phyloP scores from a whole-genome alignment of 2,797 vertebrate genomes.

The Pipistrellus kuhlii region DNA sequence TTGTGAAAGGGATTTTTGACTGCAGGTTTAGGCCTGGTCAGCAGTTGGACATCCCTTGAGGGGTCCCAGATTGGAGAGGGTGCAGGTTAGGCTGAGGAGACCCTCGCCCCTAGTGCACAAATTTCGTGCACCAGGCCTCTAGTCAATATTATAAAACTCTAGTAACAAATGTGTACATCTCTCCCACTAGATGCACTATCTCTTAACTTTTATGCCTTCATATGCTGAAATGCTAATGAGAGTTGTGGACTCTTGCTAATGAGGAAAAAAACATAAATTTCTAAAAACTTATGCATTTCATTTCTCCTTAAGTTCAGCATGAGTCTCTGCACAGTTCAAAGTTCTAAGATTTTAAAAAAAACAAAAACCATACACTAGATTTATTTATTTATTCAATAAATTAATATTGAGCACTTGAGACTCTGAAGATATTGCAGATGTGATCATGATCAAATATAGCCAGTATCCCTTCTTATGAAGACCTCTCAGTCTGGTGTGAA shows the following conservation, averaged over 20 bases:
- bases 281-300: not conserved
- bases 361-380: not conserved
- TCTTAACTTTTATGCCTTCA: slow-evolving; percentile 34
- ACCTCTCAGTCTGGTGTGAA: not conserved
- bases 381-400: slow-evolving; percentile 8
- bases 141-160: not conserved
- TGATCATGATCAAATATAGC: not conserved
- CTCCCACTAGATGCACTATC: not conserved
- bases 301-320: not conserved
- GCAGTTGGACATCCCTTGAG: no score
- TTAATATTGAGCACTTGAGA: not conserved
- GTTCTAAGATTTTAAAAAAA: slow-evolving; percentile 21
- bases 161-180: not conserved
- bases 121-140: no score
- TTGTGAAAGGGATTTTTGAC: no score
- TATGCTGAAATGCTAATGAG: not conserved
- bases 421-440: not conserved
- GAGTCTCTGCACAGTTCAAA: not conserved
- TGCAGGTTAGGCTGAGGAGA: no score
- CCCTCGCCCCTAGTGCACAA: no score
- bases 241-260: not conserved
- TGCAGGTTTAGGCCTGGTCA: no score
- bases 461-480: not conserved
- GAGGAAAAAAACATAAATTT: not conserved
- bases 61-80: no score